These are phyloP conservation scores for Periophthalmus magnuspinnatus DNA, from an alignment of 2,797 vertebrate genomes.

Conservation along the genomic window DNA sequence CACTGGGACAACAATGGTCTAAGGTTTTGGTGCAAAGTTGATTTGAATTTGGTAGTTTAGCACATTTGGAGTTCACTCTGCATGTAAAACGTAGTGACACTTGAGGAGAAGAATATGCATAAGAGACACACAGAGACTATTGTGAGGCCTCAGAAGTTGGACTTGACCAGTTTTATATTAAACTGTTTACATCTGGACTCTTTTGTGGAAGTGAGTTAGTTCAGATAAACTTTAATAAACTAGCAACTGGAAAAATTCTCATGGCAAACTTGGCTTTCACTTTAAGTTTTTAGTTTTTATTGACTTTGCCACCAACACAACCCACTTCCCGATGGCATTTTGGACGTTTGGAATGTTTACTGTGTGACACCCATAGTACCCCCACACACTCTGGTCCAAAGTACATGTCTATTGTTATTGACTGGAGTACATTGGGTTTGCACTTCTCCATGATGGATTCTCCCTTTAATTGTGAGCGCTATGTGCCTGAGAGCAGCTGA, in stretches of 20 bases:
- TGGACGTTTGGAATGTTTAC: constrained; percentile 18
- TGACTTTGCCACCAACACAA: constrained; percentile 16
- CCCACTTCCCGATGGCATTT: constrained; percentile 25
- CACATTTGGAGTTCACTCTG: not conserved
- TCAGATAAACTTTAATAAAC: not conserved
- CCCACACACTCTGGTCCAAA: constrained; percentile 25
- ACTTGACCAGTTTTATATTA: too few species aligned
- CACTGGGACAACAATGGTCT: too few species aligned
- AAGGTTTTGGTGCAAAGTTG: too few species aligned
- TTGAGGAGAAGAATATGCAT: not conserved
- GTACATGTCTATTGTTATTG: constrained; percentile 79
- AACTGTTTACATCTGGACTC: too few species aligned
- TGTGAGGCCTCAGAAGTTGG: not conserved
- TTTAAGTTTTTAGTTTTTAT: constrained; percentile 11
- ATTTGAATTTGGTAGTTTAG: too few species aligned
- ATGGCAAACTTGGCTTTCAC: not conserved
- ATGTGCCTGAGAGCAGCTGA: constrained; percentile 70
- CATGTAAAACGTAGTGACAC: not conserved
- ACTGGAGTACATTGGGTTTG: constrained; percentile 81
- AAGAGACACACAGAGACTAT: not conserved
- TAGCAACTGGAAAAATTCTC: not conserved
- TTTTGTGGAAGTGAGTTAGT: not conserved
- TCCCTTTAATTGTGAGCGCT: constrained; percentile 83
- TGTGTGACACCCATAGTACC: constrained; percentile 10
- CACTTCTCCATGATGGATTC: constrained; percentile 86